Conservation (phyloP, 2,113 vertebrate species). For the Toxostoma redivivum region DNA sequence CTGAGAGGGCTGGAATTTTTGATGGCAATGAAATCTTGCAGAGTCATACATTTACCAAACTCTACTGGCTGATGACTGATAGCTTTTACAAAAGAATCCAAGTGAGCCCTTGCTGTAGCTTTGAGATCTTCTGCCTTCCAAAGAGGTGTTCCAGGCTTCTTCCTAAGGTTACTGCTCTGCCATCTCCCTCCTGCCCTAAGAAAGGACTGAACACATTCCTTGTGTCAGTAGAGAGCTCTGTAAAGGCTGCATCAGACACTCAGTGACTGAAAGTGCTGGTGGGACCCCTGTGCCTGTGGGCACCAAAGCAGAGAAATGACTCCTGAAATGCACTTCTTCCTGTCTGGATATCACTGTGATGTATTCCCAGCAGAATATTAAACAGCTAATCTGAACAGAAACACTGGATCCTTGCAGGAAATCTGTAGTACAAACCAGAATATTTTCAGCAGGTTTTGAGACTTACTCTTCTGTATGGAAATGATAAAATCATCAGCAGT, state of each 20-base stretch:
- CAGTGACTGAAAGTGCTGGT: neutral
- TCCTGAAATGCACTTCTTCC: neutral
- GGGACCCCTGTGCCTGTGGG: neutral
- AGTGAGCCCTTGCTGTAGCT: neutral
- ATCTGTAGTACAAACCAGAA: neutral
- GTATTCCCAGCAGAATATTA: neutral
- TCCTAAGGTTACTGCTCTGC: neutral
- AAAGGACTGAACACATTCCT: neutral
- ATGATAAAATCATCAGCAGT: neutral
- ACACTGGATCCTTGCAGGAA: neutral
- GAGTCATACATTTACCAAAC: neutral
- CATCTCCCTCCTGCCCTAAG: neutral
- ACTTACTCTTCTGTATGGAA: neutral
- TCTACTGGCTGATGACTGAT: neutral
- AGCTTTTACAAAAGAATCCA: neutral
- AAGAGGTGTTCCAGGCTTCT: neutral
- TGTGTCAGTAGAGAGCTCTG: neutral
- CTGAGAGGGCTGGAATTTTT: neutral
- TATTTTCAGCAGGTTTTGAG: neutral
- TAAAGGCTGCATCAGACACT: neutral
- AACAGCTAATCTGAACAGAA: neutral
- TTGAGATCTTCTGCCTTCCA: neutral
- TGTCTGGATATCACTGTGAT: neutral
- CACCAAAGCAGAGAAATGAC: neutral
- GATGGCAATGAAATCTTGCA: neutral